A percentile compares a stretch with the other conserved stretches of the same genome.
Evolutionary conservation across 2,888 invertebrate species (phyloP).

Genomic region (Platypus cylindrus): DNA sequence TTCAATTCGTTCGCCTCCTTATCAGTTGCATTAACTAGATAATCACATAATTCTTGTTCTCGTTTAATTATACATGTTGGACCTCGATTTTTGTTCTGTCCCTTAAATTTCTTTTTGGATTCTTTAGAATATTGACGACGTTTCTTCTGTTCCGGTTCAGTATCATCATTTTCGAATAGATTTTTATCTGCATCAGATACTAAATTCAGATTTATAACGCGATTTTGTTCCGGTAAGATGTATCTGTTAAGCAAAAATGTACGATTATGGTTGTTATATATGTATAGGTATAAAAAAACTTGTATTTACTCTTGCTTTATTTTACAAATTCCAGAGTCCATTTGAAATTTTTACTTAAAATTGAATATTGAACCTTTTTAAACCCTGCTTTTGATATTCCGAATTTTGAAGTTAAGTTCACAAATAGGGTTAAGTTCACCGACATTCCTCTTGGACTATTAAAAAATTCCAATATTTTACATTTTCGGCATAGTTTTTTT

Average conservation of each 20-base stretch:
- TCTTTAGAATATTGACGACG: conserved; percentile 25
- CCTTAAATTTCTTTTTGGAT: conserved; percentile 40
- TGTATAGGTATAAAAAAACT: conserved; percentile 5
- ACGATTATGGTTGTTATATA: no score
- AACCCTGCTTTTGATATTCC: conserved; percentile 3
- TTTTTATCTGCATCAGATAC: conserved; percentile 34
- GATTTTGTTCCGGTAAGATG: conserved; percentile 35
- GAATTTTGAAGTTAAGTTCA: no score
- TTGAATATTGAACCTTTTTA: no score
- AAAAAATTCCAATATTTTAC: no score
- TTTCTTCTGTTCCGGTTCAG: conserved; percentile 31
- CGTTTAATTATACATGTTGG: conserved; percentile 48
- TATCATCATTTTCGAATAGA: conserved; percentile 15
- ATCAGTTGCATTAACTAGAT: conserved; percentile 42
- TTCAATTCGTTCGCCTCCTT: conserved; percentile 37
- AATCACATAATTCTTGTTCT: conserved; percentile 56
- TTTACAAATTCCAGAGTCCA: conserved; percentile 37
- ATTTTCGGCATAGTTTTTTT: no score
- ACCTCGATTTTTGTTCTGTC: conserved; percentile 73
- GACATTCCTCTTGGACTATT: no score
- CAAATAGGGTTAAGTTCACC: no score
- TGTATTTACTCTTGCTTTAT: conserved; percentile 37
- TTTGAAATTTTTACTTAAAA: no score
- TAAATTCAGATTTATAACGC: conserved; percentile 32
- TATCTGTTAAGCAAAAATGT: conserved; percentile 31